phyloP scores from a whole-genome alignment of 2,888 invertebrate genomes.

The Choreutis nemorana region DNA sequence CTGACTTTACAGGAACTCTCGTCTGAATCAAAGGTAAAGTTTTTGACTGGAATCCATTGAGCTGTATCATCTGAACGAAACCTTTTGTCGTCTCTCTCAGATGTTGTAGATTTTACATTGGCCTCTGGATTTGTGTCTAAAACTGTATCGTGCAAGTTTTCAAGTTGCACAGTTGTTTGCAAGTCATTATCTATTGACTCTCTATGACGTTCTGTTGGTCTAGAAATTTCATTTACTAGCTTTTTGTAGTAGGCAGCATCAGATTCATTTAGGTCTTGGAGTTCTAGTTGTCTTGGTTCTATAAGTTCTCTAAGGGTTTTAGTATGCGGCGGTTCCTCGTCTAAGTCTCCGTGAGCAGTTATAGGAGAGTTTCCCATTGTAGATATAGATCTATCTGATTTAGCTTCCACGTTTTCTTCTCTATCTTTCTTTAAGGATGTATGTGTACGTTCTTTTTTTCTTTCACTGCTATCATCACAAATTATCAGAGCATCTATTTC shows the following conservation, averaged over 20 bases:
- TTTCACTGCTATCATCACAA: conserved; percentile 3
- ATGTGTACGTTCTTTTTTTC: conserved; percentile 4
- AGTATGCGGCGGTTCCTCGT: conserved; percentile 31
- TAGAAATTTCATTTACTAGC: conserved; percentile 23
- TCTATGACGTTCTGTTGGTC: too few species aligned
- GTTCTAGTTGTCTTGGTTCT: conserved; percentile 25
- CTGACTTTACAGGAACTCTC: conserved; percentile 1
- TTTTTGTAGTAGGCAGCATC: conserved; percentile 26
- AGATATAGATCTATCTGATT: conserved; percentile 27
- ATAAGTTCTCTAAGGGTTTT: conserved; percentile 19
- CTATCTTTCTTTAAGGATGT: too few species aligned
- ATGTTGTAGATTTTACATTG: too few species aligned
- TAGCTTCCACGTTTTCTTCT: conserved; percentile 5
- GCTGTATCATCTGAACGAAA: too few species aligned
- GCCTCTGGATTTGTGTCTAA: too few species aligned
- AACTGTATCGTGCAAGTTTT: too few species aligned
- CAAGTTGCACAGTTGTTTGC: too few species aligned
- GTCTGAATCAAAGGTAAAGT: too few species aligned
- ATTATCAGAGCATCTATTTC: conserved; percentile 8
- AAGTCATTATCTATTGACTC: too few species aligned
- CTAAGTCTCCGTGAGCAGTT: conserved; percentile 32
- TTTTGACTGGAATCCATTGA: too few species aligned
- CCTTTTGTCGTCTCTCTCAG: too few species aligned
- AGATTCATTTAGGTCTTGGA: conserved; percentile 23
- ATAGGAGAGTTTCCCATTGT: conserved; percentile 30